A percentile compares a stretch with the other conserved stretches of the same genome.
These are phyloP conservation scores for Hirtodrosophila alboralis DNA, from an alignment of 2,888 invertebrate genomes.

Conservation along the genomic window DNA sequence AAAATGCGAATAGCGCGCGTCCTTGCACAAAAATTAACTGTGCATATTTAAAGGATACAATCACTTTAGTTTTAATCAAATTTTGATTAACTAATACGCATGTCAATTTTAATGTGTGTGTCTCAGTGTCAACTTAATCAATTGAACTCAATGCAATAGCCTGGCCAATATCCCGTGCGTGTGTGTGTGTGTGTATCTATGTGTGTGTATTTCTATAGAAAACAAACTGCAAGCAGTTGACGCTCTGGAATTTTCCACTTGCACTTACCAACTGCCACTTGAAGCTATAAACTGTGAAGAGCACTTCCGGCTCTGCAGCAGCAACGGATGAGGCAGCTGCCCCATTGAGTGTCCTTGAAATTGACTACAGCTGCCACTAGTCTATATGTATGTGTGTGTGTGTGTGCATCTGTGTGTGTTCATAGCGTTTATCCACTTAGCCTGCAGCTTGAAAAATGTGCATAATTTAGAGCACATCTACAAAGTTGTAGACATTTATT, in stretches of 20 bases:
- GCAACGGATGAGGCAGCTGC: constrained; percentile 62
- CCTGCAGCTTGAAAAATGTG: constrained; percentile 32
- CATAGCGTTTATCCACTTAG: constrained; percentile 35
- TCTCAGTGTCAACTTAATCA: constrained; percentile 54
- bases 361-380: constrained; percentile 52
- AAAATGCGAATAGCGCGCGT: constrained; percentile 45
- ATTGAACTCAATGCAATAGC: constrained; percentile 26
- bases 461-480: constrained; percentile 48
- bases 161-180: constrained; percentile 18
- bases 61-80: constrained; percentile 51
- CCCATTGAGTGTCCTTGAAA: constrained; percentile 76
- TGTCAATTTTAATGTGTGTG: constrained; percentile 37
- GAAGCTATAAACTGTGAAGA: constrained; percentile 76
- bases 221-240: constrained; percentile 71
- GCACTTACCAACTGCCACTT: constrained; percentile 76
- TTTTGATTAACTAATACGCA: constrained; percentile 46
- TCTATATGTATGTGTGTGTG: neutral
- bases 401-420: constrained; percentile 11
- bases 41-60: constrained; percentile 31
- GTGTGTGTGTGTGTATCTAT: constrained; percentile 11
- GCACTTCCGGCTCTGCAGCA: constrained; percentile 59
- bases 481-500: constrained; percentile 33
- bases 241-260: constrained; percentile 72
- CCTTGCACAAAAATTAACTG: constrained; percentile 19
- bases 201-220: constrained; percentile 56